phyloP scores from a whole-genome alignment of 1,140 invertebrate genomes.

The Solen grandis region DNA sequence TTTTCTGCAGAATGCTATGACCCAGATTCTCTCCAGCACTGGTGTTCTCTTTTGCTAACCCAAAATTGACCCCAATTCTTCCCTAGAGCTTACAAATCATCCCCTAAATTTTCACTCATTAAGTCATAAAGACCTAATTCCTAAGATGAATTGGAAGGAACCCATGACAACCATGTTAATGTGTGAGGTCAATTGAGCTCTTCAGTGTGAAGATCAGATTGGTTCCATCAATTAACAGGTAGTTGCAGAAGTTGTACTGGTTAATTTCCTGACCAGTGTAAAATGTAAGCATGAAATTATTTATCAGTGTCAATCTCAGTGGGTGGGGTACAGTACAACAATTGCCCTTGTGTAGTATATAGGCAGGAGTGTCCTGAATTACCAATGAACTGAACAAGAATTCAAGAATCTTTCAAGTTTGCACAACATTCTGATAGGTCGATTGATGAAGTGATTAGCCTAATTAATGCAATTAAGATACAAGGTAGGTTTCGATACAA shows the following conservation, averaged over 20 bases:
- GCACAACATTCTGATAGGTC: no score
- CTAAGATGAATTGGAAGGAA: neutral
- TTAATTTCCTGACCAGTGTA: constrained; percentile 9
- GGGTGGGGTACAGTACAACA: constrained; percentile 39
- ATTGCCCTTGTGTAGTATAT: neutral
- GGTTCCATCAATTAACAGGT: constrained; percentile 25
- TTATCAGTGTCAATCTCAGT: constrained; percentile 22
- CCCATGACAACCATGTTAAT: neutral
- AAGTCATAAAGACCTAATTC: neutral
- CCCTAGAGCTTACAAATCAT: constrained; percentile 18
- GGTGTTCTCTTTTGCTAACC: no score
- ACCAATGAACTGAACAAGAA: no score
- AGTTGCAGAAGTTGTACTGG: constrained; percentile 30
- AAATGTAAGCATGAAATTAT: neutral
- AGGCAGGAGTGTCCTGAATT: neutral
- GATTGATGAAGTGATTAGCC: no score
- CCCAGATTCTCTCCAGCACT: no score
- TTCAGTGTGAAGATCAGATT: constrained; percentile 14
- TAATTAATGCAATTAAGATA: no score
- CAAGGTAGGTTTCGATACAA: no score
- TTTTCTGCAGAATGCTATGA: no score
- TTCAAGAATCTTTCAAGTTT: no score
- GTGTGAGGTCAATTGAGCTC: constrained; percentile 14
- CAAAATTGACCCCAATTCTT: no score
- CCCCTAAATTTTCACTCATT: constrained; percentile 11